phyloP scores from a whole-genome alignment of 1,140 invertebrate species.

The Ectropis grisescens region DNA sequence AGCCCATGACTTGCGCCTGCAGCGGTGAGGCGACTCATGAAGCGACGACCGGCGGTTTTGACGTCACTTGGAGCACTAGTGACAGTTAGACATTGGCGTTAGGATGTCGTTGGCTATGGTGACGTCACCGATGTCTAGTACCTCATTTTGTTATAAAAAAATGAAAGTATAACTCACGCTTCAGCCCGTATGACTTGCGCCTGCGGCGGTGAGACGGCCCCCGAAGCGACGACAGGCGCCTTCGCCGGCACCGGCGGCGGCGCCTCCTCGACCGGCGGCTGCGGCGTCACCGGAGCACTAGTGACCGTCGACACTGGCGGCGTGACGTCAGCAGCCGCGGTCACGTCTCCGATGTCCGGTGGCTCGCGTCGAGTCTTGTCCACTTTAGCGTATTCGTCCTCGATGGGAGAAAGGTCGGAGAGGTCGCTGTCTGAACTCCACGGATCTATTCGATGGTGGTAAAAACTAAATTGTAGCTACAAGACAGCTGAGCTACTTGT shows the following conservation, averaged over 20 bases:
- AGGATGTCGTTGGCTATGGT: constrained; percentile 14
- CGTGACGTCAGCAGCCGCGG: constrained; percentile 22
- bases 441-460: constrained; percentile 44
- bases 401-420: constrained; percentile 53
- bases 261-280: too few species aligned
- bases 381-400: constrained; percentile 59
- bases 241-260: constrained; percentile 9
- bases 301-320: not conserved
- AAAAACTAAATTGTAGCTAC: not conserved
- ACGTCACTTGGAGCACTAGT: constrained; percentile 10
- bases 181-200: too few species aligned
- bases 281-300: not conserved
- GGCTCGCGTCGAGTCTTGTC: constrained; percentile 49
- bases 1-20: too few species aligned
- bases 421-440: constrained; percentile 62
- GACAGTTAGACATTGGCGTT: not conserved
- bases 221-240: too few species aligned
- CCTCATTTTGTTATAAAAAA: too few species aligned
- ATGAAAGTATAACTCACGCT: too few species aligned
- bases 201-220: too few species aligned
- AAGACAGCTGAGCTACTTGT: too few species aligned
- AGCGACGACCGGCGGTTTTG: constrained; percentile 3
- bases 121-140: constrained; percentile 6
- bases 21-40: too few species aligned
- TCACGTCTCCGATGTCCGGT: constrained; percentile 57